Evolutionary conservation across 2,113 vertebrate species (phyloP).

Genomic region (Prietella phreatophila): DNA sequence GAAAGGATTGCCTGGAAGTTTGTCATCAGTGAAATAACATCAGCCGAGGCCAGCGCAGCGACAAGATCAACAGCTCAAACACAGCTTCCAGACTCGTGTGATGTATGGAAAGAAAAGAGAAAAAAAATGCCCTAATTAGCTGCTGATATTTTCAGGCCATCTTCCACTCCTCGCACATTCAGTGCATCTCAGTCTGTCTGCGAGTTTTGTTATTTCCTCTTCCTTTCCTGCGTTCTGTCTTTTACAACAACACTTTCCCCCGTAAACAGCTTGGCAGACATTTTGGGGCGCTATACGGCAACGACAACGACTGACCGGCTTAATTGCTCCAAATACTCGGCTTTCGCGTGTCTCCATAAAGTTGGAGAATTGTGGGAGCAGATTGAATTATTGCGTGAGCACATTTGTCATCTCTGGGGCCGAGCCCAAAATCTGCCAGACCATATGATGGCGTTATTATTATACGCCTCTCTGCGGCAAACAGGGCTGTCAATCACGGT

Average conservation of each 20-base stretch:
- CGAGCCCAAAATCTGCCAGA: slow-evolving; percentile 81
- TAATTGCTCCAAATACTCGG: slow-evolving; percentile 73
- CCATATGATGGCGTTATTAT: slow-evolving; percentile 83
- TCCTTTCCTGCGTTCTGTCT: slow-evolving; percentile 37
- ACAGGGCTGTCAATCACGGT: slow-evolving; percentile 69
- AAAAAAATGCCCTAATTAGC: slow-evolving; percentile 48
- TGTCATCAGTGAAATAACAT: slow-evolving; percentile 55
- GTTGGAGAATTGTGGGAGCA: slow-evolving; percentile 81
- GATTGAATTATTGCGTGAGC: slow-evolving; percentile 82
- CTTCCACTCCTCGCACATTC: slow-evolving; percentile 69
- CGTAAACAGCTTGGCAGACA: slow-evolving; percentile 72
- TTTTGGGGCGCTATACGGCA: slow-evolving; percentile 58
- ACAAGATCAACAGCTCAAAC: slow-evolving; percentile 53
- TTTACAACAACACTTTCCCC: slow-evolving; percentile 68
- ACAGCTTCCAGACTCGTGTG: slow-evolving; percentile 36
- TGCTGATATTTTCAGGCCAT: slow-evolving; percentile 52
- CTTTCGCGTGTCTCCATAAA: slow-evolving; percentile 76
- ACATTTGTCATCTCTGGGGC: slow-evolving; percentile 80
- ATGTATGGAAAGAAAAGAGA: slow-evolving; percentile 37
- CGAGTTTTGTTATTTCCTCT: slow-evolving; percentile 61
- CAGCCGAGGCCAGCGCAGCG: slow-evolving; percentile 41
- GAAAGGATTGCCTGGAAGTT: slow-evolving; percentile 6
- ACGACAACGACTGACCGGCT: slow-evolving; percentile 73
- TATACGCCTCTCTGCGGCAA: slow-evolving; percentile 76
- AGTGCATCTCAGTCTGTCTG: slow-evolving; percentile 76